phyloP scores from a whole-genome alignment of 2,888 invertebrate genomes.

The Epirrita christyi region DNA sequence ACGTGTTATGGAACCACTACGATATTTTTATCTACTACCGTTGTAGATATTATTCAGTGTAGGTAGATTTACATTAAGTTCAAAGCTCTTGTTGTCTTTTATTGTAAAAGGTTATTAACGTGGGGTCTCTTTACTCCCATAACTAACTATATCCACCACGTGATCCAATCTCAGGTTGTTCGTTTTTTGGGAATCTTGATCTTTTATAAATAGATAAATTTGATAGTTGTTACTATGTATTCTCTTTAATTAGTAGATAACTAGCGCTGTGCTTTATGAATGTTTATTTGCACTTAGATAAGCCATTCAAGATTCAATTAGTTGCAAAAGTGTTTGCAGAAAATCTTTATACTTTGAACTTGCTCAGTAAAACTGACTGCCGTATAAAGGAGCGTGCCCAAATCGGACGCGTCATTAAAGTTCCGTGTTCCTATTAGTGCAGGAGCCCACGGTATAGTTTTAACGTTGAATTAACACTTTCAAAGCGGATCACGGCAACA shows the following conservation, averaged over 20 bases:
- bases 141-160: too few species aligned
- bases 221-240: too few species aligned
- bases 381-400: conserved; percentile 37
- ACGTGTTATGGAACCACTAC: conserved; percentile 39
- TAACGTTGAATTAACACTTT: too few species aligned
- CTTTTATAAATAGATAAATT: too few species aligned
- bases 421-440: conserved; percentile 25
- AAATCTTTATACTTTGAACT: conserved; percentile 33
- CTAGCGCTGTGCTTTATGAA: conserved; percentile 1
- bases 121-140: too few species aligned
- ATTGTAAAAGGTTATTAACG: too few species aligned
- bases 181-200: too few species aligned
- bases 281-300: conserved; percentile 18
- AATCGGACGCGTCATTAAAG: conserved; percentile 46
- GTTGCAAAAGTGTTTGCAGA: conserved; percentile 21
- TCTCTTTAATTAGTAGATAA: neutral
- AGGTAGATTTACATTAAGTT: conserved; percentile 1
- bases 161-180: too few species aligned
- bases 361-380: conserved; percentile 28
- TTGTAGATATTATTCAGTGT: conserved; percentile 16
- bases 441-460: conserved; percentile 13
- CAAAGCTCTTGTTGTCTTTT: conserved; percentile 1
- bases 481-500: too few species aligned
- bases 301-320: conserved; percentile 19
- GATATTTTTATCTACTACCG: conserved; percentile 15